Base-by-base conservation (phyloP, 1,140 invertebrate species). In the Ctenoplectra terminalis region DNA sequence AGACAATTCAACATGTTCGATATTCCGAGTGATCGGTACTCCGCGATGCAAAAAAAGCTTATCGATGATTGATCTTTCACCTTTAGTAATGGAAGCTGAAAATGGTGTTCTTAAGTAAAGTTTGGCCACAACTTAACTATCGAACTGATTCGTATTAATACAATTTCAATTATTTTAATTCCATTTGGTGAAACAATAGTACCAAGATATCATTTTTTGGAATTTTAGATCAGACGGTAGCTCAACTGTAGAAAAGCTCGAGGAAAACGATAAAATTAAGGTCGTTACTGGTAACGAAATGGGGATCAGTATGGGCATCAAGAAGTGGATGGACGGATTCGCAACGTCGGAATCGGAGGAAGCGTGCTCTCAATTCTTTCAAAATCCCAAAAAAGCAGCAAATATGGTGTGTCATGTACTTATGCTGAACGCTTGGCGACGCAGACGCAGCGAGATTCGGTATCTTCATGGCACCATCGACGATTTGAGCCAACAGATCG, bases 361-460 rank as follows among this genome's bases (percentile, higher is more conserved):
- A n/a, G 63, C 79, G 71, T 60, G 54, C n/a, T 31, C n/a, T 29
- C 56, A 40, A 29, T 80, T 31, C 40, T 37, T 63, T 52, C 72
- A 78, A 70, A 86, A 85, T 66, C 81, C 84, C 9, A 83, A 56
- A 8, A 88, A 85, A 69, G 94, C 95, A 0, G 93, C 93, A 5
- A 92, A 90, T 29, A 87, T 93, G 46, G 90, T 96, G 40, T 94
- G 91, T 15, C 92, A 91, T 56, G 91, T 94, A 82, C 90, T 96
- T 82, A 82, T 94, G 72, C 64, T 95, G 43, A 94, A 94, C 54
- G 94, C 95, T 0, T 95, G 95, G 95, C 91, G 95, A 64, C 91
- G 93, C 2, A 93, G 94, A 26, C 91, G 94, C 58, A 90, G 92
- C 20, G 95, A 95, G 80, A 89, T 95, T n/a, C 86, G 88, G 8